phyloP scores from a whole-genome alignment of 1,140 invertebrate species.

The Agrypnia vestita region DNA sequence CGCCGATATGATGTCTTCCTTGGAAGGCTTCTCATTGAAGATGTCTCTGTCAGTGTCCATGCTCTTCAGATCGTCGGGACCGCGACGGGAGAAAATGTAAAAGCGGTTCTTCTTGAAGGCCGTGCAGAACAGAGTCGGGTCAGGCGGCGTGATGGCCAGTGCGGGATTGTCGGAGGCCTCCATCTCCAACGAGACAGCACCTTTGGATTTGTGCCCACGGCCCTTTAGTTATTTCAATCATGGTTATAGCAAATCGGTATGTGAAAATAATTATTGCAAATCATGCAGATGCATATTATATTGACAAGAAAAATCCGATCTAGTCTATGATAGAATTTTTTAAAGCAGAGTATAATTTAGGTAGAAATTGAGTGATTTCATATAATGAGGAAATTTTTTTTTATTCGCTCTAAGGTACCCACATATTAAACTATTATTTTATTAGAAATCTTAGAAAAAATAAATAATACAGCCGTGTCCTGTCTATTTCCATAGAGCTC shows the following conservation, averaged over 20 bases:
- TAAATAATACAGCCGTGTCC: too few species aligned
- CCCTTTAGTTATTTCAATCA: conserved; percentile 72
- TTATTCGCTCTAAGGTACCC: too few species aligned
- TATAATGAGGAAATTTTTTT: too few species aligned
- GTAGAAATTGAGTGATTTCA: too few species aligned
- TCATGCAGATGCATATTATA: too few species aligned
- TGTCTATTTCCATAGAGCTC: too few species aligned
- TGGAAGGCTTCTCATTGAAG: conserved; percentile 99
- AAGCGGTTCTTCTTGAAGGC: conserved; percentile 93
- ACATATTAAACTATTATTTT: too few species aligned
- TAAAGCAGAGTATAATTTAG: too few species aligned
- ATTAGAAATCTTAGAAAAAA: too few species aligned
- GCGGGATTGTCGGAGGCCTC: conserved; percentile 97
- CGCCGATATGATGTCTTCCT: conserved; percentile 98
- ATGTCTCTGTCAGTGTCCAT: conserved; percentile 94
- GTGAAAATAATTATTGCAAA: too few species aligned
- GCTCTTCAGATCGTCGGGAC: conserved; percentile 90
- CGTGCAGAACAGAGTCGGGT: conserved; percentile 95
- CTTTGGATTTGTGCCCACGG: conserved; percentile 85
- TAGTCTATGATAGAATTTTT: too few species aligned
- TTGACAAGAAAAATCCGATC: too few species aligned
- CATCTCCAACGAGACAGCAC: conserved; percentile 92
- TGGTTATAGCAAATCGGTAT: conserved; percentile 1
- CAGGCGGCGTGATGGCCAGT: conserved; percentile 84
- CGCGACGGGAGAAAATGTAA: conserved; percentile 91